Percentiles rank a stretch among this genome's conserved stretches.
These are phyloP conservation scores for Ginglymostoma cirratum DNA, from an alignment of 2,113 vertebrate genomes.

Conservation along the genomic window DNA sequence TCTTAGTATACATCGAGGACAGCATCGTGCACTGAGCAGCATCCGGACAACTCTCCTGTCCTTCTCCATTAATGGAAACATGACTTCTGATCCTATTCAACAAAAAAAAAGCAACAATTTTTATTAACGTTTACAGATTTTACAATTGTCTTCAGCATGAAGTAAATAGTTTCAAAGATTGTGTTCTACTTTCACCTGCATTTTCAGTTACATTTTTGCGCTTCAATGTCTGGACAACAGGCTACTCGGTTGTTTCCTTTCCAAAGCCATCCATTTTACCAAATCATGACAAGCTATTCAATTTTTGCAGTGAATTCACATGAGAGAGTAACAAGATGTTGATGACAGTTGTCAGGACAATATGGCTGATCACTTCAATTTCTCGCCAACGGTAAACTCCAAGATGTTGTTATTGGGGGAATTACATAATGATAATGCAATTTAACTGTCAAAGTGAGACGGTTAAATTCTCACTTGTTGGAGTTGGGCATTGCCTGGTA, in stretches of 20 bases:
- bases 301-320: background rate
- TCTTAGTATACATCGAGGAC: constrained; percentile 79
- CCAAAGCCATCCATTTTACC: too few species aligned
- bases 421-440: too few species aligned
- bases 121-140: background rate
- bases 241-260: background rate
- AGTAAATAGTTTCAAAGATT: background rate
- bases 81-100: constrained; percentile 46
- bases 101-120: background rate
- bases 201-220: background rate
- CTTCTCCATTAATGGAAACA: constrained; percentile 73
- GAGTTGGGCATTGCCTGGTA: background rate
- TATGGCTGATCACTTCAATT: too few species aligned
- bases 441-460: too few species aligned
- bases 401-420: too few species aligned
- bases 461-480: background rate
- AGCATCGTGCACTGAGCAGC: constrained; percentile 71
- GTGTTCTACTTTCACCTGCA: background rate
- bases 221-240: background rate
- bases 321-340: background rate
- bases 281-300: background rate
- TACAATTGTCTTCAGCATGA: background rate
- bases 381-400: too few species aligned
- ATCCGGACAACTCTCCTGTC: constrained; percentile 66
- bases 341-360: background rate